Evolutionary conservation across 2,113 vertebrate species (phyloP), one percentile per base, ranked within the genome.

Genomic region (Eurystomus gularis): DNA sequence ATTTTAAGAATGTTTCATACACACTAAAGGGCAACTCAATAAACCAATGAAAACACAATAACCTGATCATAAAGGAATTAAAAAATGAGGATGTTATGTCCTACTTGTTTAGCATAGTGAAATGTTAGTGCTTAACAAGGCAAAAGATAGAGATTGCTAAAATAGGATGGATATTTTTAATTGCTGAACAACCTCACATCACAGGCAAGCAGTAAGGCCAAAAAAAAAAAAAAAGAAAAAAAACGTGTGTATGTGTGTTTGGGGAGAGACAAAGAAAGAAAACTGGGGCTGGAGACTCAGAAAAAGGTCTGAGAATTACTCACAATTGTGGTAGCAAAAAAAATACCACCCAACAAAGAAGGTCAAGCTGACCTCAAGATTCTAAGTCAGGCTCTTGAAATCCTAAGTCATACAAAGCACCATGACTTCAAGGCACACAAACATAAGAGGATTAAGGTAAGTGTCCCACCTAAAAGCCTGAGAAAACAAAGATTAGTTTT

Each of bases 401-500:
- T 97, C 93, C 79, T 92, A 97, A 98, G 97, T 96, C 96, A 90
- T 95, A 95, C 84, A 97, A 94, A 98, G 96, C 84, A 2, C 80
- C 87, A 94, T 97, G 97, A 97, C 97, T 98, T 97, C 93, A 96
- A 98, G 98, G 97, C 94, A 98, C 93, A 93, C 73, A 95, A 96
- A 97, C 97, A 96, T 98, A 98, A 98, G 97, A 97, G 98, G 98
- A 98, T 98, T 98, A 98, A 98, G 97, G 97, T 97, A 97, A 98
- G 97, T 98, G 97, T 98, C 90, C 95, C 95, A 95, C 95, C 96
- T 97, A 97, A 98, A 97, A 97, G 97, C 96, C 96, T 97, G 95
- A 68, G 94, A 97, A 98, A 98, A 98, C 97, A 98, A 97, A 98
- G 96, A 97, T 98, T 98, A 97, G 97, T 91, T 97, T 94, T 95